Evolutionary conservation across 2,113 vertebrate genomes (phyloP).

Genomic region (Benitochromis conjunctus): DNA sequence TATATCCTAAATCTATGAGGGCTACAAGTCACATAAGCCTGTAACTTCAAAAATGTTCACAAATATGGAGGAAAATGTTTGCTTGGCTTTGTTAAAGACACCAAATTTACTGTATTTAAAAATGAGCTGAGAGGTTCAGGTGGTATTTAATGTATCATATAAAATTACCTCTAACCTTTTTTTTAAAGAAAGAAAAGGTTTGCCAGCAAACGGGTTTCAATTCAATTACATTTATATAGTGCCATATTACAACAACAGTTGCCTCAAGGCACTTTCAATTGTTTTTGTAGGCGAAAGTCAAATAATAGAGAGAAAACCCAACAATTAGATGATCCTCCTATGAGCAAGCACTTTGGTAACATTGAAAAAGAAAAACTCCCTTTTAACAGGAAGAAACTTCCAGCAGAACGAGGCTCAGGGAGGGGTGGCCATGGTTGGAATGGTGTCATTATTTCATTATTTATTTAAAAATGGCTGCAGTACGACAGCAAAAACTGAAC

Average conservation of each 20-base stretch:
- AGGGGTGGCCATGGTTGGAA: neutral
- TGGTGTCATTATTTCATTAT: neutral
- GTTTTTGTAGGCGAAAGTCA: neutral
- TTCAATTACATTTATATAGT: neutral
- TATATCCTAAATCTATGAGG: rapidly evolving
- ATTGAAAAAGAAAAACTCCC: neutral
- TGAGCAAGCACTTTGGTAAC: rapidly evolving
- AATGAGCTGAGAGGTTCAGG: too few species aligned
- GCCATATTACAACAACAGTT: neutral
- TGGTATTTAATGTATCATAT: too few species aligned
- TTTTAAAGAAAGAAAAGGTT: neutral
- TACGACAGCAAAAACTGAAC: neutral
- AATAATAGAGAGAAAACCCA: neutral
- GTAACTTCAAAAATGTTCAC: rapidly evolving
- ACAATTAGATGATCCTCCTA: neutral
- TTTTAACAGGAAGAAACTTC: neutral
- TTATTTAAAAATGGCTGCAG: neutral
- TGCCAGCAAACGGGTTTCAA: neutral
- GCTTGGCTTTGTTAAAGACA: neutral
- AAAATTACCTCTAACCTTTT: too few species aligned
- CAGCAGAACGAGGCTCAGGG: rapidly evolving
- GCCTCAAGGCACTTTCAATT: rapidly evolving
- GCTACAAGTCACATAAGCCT: neutral
- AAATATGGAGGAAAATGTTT: neutral
- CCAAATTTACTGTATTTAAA: neutral